A percentile compares a stretch with the other conserved stretches of the same genome.
Evolutionary conservation across 2,888 invertebrate genomes (phyloP).

Genomic region (Cerastis rubricosa): DNA sequence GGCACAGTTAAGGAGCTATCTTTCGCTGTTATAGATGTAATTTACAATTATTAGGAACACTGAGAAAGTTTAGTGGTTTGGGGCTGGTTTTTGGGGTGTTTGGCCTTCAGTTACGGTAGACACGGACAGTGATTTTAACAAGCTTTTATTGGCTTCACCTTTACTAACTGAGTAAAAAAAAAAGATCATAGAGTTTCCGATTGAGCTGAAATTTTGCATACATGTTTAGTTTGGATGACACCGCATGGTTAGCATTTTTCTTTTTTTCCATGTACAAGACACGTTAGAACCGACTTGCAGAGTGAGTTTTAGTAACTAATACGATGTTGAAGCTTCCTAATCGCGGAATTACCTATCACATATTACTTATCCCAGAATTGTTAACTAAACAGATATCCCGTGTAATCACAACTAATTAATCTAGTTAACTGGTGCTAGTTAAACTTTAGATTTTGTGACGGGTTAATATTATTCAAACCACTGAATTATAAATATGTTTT

Average conservation of each 20-base stretch:
- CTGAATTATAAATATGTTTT: conserved; percentile 32
- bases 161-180: background rate
- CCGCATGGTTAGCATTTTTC: background rate
- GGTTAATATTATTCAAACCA: conserved; percentile 27
- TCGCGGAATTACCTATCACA: background rate
- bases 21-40: conserved; percentile 20
- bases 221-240: background rate
- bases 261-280: no score
- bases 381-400: background rate
- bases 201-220: no score
- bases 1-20: conserved; percentile 31
- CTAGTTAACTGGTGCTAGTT: conserved; percentile 16
- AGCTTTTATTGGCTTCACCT: background rate
- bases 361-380: background rate
- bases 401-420: conserved; percentile 19
- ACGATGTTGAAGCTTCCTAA: no score
- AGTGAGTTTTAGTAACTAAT: no score
- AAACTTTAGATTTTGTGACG: background rate
- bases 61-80: background rate
- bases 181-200: no score
- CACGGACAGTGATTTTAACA: background rate
- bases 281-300: no score
- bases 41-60: conserved; percentile 7
- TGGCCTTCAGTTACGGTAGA: background rate
- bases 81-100: background rate